Base-by-base conservation (phyloP, 35 echinoderm and acorn worm species). In the Ophioderma brevispina region DNA sequence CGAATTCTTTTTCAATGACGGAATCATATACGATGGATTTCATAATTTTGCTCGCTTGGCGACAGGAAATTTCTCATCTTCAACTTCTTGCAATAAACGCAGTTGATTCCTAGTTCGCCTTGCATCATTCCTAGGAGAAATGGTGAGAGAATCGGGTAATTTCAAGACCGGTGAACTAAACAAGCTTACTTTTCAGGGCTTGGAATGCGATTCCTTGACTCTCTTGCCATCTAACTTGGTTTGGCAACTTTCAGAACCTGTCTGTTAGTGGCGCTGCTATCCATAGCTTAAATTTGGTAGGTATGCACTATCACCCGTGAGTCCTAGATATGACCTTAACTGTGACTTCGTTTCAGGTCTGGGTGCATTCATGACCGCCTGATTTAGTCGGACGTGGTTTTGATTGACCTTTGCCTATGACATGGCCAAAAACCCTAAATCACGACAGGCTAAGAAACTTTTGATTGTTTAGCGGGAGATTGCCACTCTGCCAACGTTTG, bases 341-440 rank as follows among this genome's bases (percentile, higher is more conserved):
- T 92, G 84, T 13, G 37, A 87, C 30, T 87, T 87, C 18, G 76
- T 92, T 76, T 81, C 31, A 25, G 91, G 91, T 39, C 33, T 64
- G 31, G 77, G 39, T 6, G 75, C 87, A 4, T 89, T 33, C 40
- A 79, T 17, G 6, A 94, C 63, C 32, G 87, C 75, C 37, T 79
- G 46, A 41, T 40, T 90, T 86, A 56, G 40, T 15, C 35, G 81
- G 92, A n/a, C 30, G 90, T 1, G 82, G 86, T 37, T 76, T 82
- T 1, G 87, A 32, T 76, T 84, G 13, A 40, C 92, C 82, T 81
- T 75, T 90, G 0, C 92, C 82, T 75, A 94, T 76, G 33, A 86
- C 77, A 52, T 94, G 92, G 8, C 92, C 92, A 90, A 38, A 81
- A 94, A 94, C 86, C 90, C 88, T 32, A 94, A 36, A 49, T 90